Percentiles rank a stretch among this genome's conserved stretches.
These are phyloP conservation scores for Bostrychus sinensis DNA, from an alignment of 2,113 vertebrate genomes.

Conservation along the genomic window DNA sequence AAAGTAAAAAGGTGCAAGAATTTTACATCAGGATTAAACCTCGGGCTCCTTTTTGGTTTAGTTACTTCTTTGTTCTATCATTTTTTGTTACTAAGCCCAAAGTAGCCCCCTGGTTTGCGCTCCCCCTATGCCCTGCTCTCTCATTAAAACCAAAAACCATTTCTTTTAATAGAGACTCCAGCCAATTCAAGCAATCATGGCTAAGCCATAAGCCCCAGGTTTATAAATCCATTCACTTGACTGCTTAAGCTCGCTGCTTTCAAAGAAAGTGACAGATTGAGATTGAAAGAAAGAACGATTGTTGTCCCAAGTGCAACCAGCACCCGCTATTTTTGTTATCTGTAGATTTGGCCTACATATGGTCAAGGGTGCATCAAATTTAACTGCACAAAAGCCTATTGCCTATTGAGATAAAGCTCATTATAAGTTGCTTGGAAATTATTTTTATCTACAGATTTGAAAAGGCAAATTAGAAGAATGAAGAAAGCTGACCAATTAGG, in stretches of 20 bases:
- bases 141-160: conserved; percentile 64
- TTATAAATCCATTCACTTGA: conserved; percentile 76
- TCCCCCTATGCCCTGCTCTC: conserved; percentile 30
- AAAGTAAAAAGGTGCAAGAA: too few species aligned
- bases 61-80: conserved; percentile 5
- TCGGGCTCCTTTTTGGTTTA: not conserved
- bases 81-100: conserved; percentile 4
- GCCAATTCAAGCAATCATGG: conserved; percentile 76
- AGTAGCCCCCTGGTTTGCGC: conserved; percentile 11
- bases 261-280: conserved; percentile 54
- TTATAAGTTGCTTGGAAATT: not conserved
- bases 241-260: conserved; percentile 67
- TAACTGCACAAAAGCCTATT: not conserved
- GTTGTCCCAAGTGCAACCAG: conserved; percentile 31
- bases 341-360: conserved; percentile 10
- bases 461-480: conserved; percentile 19
- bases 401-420: not conserved
- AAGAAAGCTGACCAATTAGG: conserved; percentile 47
- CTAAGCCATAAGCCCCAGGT: conserved; percentile 70
- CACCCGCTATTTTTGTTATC: conserved; percentile 19
- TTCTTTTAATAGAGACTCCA: conserved; percentile 71
- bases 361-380: conserved; percentile 16
- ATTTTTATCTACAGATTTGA: conserved; percentile 39
- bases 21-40: not conserved
- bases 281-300: conserved; percentile 42